These are phyloP conservation scores for Argopecten irradians DNA, from an alignment of 1,140 invertebrate genomes.

Conservation along the genomic window DNA sequence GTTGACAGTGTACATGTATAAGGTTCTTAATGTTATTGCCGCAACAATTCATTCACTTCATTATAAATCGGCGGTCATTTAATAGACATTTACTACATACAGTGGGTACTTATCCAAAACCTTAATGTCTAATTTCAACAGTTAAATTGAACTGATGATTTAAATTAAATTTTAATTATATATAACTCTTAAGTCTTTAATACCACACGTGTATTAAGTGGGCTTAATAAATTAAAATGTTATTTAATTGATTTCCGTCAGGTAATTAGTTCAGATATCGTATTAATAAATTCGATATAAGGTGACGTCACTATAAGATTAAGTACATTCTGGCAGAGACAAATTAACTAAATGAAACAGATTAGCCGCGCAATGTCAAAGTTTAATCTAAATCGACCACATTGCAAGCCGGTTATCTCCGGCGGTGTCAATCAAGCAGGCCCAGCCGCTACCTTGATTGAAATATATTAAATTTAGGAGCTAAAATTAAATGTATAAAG, in stretches of 20 bases:
- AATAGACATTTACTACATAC: too few relatives aligned
- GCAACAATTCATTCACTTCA: neutral
- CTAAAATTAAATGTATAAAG: slow-evolving; percentile 4
- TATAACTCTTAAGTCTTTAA: neutral
- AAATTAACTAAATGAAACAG: slow-evolving; percentile 17
- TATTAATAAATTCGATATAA: neutral
- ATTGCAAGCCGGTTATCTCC: neutral
- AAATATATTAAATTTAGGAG: slow-evolving; percentile 18
- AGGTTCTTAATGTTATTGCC: neutral
- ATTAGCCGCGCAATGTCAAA: slow-evolving; percentile 16
- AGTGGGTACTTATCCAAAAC: too few relatives aligned
- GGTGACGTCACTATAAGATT: neutral
- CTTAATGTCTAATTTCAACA: neutral
- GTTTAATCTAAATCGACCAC: slow-evolving; percentile 16
- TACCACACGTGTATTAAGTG: neutral
- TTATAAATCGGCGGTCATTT: too few relatives aligned
- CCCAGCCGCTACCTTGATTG: neutral
- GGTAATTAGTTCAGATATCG: neutral
- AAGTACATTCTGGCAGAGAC: neutral
- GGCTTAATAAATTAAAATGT: neutral
- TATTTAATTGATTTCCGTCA: neutral
- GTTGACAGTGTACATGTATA: too few relatives aligned
- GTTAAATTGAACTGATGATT: neutral
- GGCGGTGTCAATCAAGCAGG: neutral
- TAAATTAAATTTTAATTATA: neutral